Evolutionary conservation across 92 coral and sea anemone species (phyloP).

Genomic region (Nematostella vectensis): DNA sequence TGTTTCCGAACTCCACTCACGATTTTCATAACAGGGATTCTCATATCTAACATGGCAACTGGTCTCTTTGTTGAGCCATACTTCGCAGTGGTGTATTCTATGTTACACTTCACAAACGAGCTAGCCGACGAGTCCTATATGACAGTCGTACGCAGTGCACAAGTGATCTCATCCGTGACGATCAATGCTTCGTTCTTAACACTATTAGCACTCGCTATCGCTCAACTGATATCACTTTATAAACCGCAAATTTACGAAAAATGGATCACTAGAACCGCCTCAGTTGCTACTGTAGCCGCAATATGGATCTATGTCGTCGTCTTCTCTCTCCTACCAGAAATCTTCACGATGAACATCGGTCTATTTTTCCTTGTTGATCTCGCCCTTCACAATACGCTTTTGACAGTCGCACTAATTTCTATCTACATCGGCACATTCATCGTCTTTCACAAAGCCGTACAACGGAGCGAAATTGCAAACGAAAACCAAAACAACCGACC

Average conservation of each 20-base stretch:
- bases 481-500: constrained; percentile 5
- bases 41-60: constrained; percentile 15
- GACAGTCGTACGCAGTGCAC: constrained; percentile 18
- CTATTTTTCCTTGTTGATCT: constrained; percentile 30
- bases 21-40: constrained; percentile 21
- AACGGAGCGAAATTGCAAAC: constrained; percentile 22
- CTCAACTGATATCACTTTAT: constrained; percentile 49
- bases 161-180: constrained; percentile 35
- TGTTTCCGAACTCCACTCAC: constrained; percentile 31
- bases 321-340: constrained; percentile 56
- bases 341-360: constrained; percentile 15
- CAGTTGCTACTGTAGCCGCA: constrained; percentile 17
- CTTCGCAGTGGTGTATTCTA: constrained; percentile 2
- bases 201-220: constrained; percentile 45
- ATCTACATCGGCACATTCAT: constrained; percentile 43
- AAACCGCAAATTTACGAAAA: constrained; percentile 36
- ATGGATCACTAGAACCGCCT: constrained; percentile 16
- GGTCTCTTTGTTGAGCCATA: constrained; percentile 23
- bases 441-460: constrained; percentile 22
- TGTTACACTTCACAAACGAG: constrained; percentile 1
- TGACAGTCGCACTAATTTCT: constrained; percentile 28
- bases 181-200: constrained; percentile 57
- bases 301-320: constrained; percentile 48
- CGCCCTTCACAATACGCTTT: constrained; percentile 37
- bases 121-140: background rate